Conservation (phyloP, 2,888 invertebrate species). For the Erebia palarica region DNA sequence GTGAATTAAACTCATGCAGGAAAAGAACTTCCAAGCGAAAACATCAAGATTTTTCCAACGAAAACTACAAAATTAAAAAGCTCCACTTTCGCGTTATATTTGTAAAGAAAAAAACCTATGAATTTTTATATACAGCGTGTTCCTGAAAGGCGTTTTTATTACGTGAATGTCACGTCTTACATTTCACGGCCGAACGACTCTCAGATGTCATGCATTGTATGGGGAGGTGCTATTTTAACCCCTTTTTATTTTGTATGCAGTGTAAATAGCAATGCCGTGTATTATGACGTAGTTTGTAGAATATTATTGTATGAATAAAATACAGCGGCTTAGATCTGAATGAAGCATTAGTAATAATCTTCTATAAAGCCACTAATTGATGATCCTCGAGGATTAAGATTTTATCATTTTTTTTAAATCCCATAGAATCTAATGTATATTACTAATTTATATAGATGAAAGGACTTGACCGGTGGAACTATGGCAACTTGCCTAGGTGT, state of each 20-base stretch:
- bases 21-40: background rate
- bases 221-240: conserved; percentile 14
- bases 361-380: too few relatives aligned
- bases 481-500: too few relatives aligned
- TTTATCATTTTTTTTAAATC: too few relatives aligned
- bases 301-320: background rate
- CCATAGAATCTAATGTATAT: too few relatives aligned
- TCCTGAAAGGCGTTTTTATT: conserved; percentile 20
- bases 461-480: too few relatives aligned
- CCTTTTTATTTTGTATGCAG: conserved; percentile 8
- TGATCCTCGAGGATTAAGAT: too few relatives aligned
- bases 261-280: conserved; percentile 16
- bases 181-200: conserved; percentile 28
- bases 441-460: too few relatives aligned
- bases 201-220: conserved; percentile 26
- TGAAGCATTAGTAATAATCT: too few relatives aligned
- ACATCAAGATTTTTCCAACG: background rate
- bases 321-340: too few relatives aligned
- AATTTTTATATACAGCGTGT: conserved; percentile 18
- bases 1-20: too few relatives aligned
- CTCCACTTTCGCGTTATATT: background rate
- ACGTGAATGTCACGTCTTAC: conserved; percentile 19
- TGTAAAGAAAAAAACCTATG: conserved; percentile 1
- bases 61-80: background rate
- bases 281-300: background rate